These are phyloP conservation scores for Microctenopoma stevenorrisi DNA, from an alignment of 2,797 vertebrate species.

Conservation along the genomic window DNA sequence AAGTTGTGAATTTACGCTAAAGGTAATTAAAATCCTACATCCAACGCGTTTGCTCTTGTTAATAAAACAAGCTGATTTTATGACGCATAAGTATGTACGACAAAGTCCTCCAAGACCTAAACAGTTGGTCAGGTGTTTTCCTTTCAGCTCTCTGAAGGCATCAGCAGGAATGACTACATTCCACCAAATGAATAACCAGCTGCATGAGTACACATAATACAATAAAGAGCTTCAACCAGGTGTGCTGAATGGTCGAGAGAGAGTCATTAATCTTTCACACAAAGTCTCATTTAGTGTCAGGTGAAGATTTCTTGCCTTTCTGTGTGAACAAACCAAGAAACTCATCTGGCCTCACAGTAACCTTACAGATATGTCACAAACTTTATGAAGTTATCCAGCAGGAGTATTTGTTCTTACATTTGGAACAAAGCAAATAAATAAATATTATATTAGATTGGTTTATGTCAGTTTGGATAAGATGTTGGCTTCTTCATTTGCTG, in stretches of 20 bases:
- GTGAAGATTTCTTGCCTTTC: conserved; percentile 20
- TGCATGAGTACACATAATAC: conserved; percentile 15
- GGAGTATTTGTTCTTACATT: background rate
- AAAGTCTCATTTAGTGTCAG: conserved; percentile 10
- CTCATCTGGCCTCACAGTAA: background rate
- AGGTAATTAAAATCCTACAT: background rate
- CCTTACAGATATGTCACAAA: conserved; percentile 1
- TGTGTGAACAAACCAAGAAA: conserved; percentile 14
- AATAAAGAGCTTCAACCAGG: conserved; percentile 26
- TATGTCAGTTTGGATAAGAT: conserved; percentile 14
- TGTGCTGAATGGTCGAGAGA: conserved; percentile 44
- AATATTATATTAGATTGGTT: conserved; percentile 1
- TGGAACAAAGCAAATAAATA: conserved; percentile 19
- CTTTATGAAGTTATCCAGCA: background rate
- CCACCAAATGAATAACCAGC: conserved; percentile 45
- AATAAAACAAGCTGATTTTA: background rate
- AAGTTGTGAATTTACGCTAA: background rate
- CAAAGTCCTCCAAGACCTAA: background rate
- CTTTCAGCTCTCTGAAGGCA: conserved; percentile 41
- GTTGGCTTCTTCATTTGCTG: conserved; percentile 16
- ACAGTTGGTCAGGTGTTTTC: conserved; percentile 10
- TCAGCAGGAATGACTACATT: conserved; percentile 66
- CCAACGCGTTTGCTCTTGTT: background rate
- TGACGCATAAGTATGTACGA: background rate
- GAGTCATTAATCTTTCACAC: conserved; percentile 31